A percentile compares a stretch with the other conserved stretches of the same genome.
These are phyloP conservation scores for Fratercula arctica DNA, from an alignment of 2,797 vertebrate genomes.

Conservation along the genomic window DNA sequence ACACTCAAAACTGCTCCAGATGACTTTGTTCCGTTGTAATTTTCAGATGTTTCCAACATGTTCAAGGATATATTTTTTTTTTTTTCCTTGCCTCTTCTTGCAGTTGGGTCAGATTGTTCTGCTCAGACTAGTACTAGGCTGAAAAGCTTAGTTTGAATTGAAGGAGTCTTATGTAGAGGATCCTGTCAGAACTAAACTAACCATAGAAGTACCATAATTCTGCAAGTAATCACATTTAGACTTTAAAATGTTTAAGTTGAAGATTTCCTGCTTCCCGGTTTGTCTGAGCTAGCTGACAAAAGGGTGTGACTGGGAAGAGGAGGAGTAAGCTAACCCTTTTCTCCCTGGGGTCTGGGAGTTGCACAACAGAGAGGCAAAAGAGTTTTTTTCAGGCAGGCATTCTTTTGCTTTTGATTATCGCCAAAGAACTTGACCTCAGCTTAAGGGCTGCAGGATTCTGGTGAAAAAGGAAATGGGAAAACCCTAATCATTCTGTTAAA, in stretches of 20 bases:
- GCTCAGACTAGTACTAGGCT: background rate
- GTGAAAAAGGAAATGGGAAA: background rate
- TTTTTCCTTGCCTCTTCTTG: background rate
- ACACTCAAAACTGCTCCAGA: background rate
- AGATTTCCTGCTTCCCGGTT: background rate
- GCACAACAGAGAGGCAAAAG: background rate
- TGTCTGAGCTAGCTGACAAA: background rate
- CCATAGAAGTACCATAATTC: background rate
- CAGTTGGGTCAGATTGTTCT: background rate
- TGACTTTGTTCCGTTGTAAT: background rate
- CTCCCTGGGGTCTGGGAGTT: background rate
- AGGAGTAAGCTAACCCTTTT: background rate
- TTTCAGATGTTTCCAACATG: background rate
- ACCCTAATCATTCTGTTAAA: background rate
- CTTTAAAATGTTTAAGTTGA: background rate
- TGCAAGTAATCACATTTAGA: background rate
- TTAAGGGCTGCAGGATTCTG: background rate
- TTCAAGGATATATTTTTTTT: background rate
- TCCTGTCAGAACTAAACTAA: background rate
- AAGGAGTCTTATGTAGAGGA: background rate
- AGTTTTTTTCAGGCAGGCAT: background rate
- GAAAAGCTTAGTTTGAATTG: background rate
- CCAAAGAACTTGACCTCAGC: background rate
- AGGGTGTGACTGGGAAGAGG: background rate
- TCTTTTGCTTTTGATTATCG: background rate